phyloP scores from a whole-genome alignment of 2,888 invertebrate species.

The Drosophila prolongata region DNA sequence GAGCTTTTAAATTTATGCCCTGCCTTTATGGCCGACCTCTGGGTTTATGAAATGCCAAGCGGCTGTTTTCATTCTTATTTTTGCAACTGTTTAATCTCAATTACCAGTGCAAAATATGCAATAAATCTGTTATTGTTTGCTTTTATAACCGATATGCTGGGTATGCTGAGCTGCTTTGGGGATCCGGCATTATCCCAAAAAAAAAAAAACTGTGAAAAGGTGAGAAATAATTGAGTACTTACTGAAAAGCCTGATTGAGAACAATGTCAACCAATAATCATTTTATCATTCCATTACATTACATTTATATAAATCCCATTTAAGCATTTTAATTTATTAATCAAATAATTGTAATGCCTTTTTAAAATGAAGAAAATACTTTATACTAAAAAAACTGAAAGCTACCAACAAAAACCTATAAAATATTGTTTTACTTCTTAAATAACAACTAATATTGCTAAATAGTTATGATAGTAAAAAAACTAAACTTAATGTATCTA shows the following conservation, averaged over 20 bases:
- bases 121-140: slow-evolving; percentile 80
- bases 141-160: slow-evolving; percentile 35
- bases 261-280: neutral
- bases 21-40: slow-evolving; percentile 54
- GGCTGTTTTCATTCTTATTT: slow-evolving; percentile 61
- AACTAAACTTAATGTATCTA: too few relatives aligned
- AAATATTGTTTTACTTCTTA: too few relatives aligned
- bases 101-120: slow-evolving; percentile 77
- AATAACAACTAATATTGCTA: too few relatives aligned
- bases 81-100: slow-evolving; percentile 81
- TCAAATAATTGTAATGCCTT: too few relatives aligned
- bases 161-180: slow-evolving; percentile 11
- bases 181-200: too few relatives aligned
- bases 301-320: too few relatives aligned
- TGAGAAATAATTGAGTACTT: too few relatives aligned
- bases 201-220: neutral
- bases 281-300: neutral
- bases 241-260: neutral
- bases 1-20: slow-evolving; percentile 71
- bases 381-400: too few relatives aligned
- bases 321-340: too few relatives aligned
- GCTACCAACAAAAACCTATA: too few relatives aligned
- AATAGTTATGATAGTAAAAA: too few relatives aligned
- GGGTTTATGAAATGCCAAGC: slow-evolving; percentile 70
- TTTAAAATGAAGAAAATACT: too few relatives aligned